Base-by-base conservation (phyloP, 2,888 invertebrate species). In the Athripsodes cinereus region DNA sequence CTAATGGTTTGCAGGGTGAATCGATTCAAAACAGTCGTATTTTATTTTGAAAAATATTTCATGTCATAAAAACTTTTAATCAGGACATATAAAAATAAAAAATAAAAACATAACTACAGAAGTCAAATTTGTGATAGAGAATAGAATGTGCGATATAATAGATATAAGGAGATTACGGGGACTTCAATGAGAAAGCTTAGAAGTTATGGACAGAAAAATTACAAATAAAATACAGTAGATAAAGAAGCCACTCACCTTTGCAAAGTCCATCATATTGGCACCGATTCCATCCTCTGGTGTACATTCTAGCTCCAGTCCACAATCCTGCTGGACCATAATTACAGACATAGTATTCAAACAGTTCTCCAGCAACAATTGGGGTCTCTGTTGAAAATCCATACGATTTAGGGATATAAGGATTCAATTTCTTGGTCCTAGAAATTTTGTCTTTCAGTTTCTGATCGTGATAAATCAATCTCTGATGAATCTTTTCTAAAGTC, bases 241-340 rank as follows among this genome's bases (percentile, higher is more conserved):
- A n/a, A n/a, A n/a, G n/a, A n/a, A n/a, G n/a, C n/a, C n/a, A n/a
- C 52, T 58, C 26, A 63, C 63, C 63, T 35, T 52, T 13, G 34
- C 63, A 63, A 6, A 63, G 44, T 20, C 57, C 57, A 10, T 34
- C 47, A 34, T 59, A 52, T 11, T 56, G 51, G 35, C 63, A 63
- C 2, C 19, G 44, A 44, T 57, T 63, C 20, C 21, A 22, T 21
- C 63, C 63, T 51, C 48, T 59, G 1, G 61, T 59, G 49, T 63
- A 63, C 59, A 61, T 55, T 20, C 63, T 57, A 13, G 59, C 57
- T 2, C 59, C 61, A 1, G 69, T 70, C 57, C 71, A 71, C 58
- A 72, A 72, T 18, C 73, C 73, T 2, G 70, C 63, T 3, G 73
- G 73, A 5, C 73, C 73, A 62, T 73, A 73, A 62, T 73, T 73